phyloP scores from a whole-genome alignment of 2,113 vertebrate genomes.

The Puntigrus tetrazona region DNA sequence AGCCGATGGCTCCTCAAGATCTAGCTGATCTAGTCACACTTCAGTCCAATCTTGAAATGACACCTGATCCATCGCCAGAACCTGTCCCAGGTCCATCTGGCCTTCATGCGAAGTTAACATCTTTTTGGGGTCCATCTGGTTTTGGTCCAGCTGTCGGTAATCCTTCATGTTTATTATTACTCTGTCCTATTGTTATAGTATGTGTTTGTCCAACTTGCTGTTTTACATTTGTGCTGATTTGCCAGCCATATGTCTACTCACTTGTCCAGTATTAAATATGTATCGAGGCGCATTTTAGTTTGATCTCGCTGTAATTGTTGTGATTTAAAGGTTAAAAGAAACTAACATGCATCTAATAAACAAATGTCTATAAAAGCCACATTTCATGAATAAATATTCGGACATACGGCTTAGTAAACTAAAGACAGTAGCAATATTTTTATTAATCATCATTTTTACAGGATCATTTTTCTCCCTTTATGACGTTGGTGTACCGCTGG shows the following conservation, averaged over 20 bases:
- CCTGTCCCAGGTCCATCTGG: neutral
- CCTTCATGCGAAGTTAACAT: too few species aligned
- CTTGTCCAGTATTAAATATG: neutral
- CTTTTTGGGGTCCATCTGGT: too few species aligned
- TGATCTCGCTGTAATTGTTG: neutral
- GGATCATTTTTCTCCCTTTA: neutral
- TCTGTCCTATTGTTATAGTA: neutral
- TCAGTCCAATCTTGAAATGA: neutral
- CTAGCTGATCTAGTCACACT: neutral
- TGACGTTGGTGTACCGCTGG: neutral
- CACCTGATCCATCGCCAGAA: neutral
- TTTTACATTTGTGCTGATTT: neutral
- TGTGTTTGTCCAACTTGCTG: neutral
- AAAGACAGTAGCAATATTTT: neutral
- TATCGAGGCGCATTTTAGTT: neutral
- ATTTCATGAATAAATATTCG: neutral
- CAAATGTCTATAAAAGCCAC: neutral
- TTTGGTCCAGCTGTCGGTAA: neutral
- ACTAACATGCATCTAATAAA: neutral
- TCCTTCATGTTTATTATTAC: neutral
- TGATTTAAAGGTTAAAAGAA: neutral
- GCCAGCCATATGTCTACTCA: neutral
- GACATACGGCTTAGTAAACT: neutral
- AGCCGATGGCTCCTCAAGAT: neutral
- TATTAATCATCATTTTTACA: too few species aligned